Evolutionary conservation across 1,140 invertebrate genomes (phyloP), one percentile per base, ranked within the genome.

Genomic region (Leptopilina clavipes): DNA sequence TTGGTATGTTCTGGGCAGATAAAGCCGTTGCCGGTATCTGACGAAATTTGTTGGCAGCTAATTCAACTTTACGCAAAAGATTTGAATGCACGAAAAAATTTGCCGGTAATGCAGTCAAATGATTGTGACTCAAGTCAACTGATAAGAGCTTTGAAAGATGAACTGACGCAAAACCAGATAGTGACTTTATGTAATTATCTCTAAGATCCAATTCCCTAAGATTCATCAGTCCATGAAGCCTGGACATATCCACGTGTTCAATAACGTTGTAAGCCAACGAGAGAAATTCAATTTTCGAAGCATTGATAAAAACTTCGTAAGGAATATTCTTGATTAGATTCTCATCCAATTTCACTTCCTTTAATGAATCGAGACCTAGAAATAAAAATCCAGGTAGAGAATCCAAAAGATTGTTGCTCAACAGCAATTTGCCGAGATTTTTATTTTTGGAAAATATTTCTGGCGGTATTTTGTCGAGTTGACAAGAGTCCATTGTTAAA

Each of bases 21-120:
- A 97, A 84, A 0, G 95, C 94, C 0, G 94, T 93, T 11, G 94
- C 95, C 1, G 96, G 96, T 73, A 97, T 94, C 83, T 96, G 93
- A 74, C 93, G 92, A 76, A 98, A 96, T 59, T 93, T 92, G 90
- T 98, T 98, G 72, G 92, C 92, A 0, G 96, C 95, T 22, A 98
- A 87, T 86, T 97, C 95, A 0, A 98, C 92, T 48, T 93, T 92
- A 77, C 94, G 92, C 43, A 98, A 83, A 80, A 93, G 91, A 76
- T 93, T 88, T 56, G 94, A 94, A 84, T 95, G 92, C 72, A 93
- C 91, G 81, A 98, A 95, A 86, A 97, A 96, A 83, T 97, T 96
- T 1, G 93, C 93, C 5, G 95, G 94, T 52, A 98, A 88, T n/a
- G 93, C 92, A n/a, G 93, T 92, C 73, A 97, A 84, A 44, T 92